Base-by-base conservation (phyloP, 2,888 invertebrate genomes). In the Dendrolimus houi region DNA sequence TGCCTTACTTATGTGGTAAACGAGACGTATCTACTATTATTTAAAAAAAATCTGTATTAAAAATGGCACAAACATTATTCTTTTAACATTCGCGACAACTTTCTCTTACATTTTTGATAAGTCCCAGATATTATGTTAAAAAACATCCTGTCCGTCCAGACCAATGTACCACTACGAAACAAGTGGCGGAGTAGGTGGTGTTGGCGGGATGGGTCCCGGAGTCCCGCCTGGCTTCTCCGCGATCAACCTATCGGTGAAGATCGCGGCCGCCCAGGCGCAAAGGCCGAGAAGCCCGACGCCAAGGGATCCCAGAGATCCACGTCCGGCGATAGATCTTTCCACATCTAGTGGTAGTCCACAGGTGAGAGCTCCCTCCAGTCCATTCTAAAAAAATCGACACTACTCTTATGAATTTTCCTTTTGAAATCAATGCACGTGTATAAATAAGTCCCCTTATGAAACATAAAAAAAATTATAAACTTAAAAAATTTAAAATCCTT, bases 291-390 rank as follows among this genome's bases (percentile, higher is more conserved):
- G 92, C 91, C 96, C 96, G 54, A 94, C 95, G 62, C 94, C 95
- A 59, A 92, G 94, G 53, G 94, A 94, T 69, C 95, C 95, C 58
- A 94, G 96, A 53, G 96, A 96, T 70, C 94, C 94, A 55, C 94
- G 95, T 62, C 95, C 96, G 12, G 96, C 96, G 69, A 96, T 96
- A 88, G 96, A 96, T 87, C 92, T 96, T 56, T 96, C 96, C 69
- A 96, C 96, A 64, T 96, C 96, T 71, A 96, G 95, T 83, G 96
- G 96, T 68, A 96, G 96, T 91, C 96, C 96, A 72, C 96, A 96
- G 93, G 96, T 95, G 84, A 92, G 83, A 73, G 9, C 12, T 47
- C 47, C 67, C 67, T 47, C 9, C 60, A 64, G 61, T 56, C 64
- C 52, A 58, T 57, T 10, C 52, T 10, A n/a, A 53, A 40, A 10